phyloP scores from a whole-genome alignment of 92 coral and sea anemone genomes.

The Muricea muricata region DNA sequence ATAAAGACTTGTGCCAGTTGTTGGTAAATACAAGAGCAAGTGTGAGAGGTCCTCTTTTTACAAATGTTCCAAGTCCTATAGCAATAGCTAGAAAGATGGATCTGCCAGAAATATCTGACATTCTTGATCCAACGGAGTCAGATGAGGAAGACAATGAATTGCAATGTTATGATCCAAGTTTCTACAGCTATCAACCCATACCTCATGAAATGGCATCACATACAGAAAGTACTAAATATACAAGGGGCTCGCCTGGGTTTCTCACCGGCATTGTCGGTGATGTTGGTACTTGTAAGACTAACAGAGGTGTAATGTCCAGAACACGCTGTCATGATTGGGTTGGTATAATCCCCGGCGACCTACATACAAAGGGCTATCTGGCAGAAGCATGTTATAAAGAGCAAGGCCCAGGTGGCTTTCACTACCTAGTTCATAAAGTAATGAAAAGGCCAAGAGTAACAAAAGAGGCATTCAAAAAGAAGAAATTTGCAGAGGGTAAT shows the following conservation, averaged over 20 bases:
- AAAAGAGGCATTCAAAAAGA: slow-evolving; percentile 36
- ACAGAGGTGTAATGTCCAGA: slow-evolving; percentile 43
- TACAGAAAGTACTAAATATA: not conserved
- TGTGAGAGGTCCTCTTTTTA: slow-evolving; percentile 54
- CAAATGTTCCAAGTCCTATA: slow-evolving; percentile 54
- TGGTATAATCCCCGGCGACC: slow-evolving; percentile 27
- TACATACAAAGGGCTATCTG: slow-evolving; percentile 48
- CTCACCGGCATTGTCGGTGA: slow-evolving; percentile 59
- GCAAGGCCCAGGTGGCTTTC: slow-evolving; percentile 47
- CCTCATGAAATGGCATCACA: not conserved
- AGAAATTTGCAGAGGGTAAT: slow-evolving; percentile 51
- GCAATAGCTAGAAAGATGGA: slow-evolving; percentile 56
- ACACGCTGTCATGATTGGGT: slow-evolving; percentile 14
- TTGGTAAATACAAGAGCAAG: slow-evolving; percentile 27
- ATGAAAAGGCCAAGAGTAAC: slow-evolving; percentile 27
- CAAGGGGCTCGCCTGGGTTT: slow-evolving; percentile 29
- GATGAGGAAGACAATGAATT: slow-evolving; percentile 49
- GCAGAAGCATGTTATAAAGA: slow-evolving; percentile 47
- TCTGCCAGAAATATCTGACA: slow-evolving; percentile 42
- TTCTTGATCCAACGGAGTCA: slow-evolving; percentile 42
- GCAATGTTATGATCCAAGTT: slow-evolving; percentile 41
- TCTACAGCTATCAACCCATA: not conserved
- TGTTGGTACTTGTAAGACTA: slow-evolving; percentile 45
- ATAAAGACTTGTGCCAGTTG: slow-evolving; percentile 26
- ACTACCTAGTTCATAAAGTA: slow-evolving; percentile 22